A percentile compares a stretch with the other conserved stretches of the same genome.
Evolutionary conservation across 2,113 vertebrate genomes (phyloP).

Genomic region (Calidris pugnax): DNA sequence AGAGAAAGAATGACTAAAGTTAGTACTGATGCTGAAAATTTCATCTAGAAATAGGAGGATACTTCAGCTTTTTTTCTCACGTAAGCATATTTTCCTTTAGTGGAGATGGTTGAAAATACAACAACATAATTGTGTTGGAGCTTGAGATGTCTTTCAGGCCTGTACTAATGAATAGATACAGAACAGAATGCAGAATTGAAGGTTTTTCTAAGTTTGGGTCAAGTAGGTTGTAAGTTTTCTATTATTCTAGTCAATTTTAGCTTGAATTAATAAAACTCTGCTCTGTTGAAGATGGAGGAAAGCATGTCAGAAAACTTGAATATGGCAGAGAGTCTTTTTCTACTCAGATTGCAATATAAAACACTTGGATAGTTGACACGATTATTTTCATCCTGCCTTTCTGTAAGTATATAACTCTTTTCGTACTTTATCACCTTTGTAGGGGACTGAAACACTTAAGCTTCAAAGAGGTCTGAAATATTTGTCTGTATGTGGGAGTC

Average conservation of each 20-base stretch:
- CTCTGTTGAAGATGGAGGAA: neutral
- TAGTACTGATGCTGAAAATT: neutral
- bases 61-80: neutral
- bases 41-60: neutral
- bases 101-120: neutral
- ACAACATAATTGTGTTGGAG: neutral
- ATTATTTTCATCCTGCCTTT: neutral
- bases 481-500: neutral
- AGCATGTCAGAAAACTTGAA: neutral
- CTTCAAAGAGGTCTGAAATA: neutral
- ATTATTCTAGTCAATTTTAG: neutral
- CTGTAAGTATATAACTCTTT: neutral
- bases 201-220: neutral
- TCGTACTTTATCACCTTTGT: neutral
- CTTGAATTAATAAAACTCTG: neutral
- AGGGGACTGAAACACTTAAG: neutral
- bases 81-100: neutral
- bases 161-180: neutral
- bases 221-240: neutral
- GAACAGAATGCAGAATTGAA: neutral
- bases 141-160: neutral
- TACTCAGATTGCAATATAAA: neutral
- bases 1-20: neutral
- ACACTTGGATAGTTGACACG: neutral
- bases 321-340: neutral